Conservation (phyloP, 2,113 vertebrate genomes). For the Strix uralensis region DNA sequence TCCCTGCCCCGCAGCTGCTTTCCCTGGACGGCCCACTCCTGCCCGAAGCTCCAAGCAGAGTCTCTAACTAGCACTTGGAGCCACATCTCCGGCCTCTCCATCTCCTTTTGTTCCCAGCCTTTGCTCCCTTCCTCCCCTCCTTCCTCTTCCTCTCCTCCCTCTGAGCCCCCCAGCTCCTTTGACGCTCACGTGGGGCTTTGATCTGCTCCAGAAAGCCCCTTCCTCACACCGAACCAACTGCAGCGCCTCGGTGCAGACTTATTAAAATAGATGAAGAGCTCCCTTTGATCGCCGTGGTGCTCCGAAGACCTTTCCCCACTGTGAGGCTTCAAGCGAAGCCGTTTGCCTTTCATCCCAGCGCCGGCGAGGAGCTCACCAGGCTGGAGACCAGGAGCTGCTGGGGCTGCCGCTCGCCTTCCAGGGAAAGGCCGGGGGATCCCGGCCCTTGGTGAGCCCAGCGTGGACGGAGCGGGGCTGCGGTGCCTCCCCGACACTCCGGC, state of each 20-base stretch:
- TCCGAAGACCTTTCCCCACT: not conserved
- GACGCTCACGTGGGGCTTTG: not conserved
- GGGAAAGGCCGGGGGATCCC: not conserved
- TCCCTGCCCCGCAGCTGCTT: not conserved
- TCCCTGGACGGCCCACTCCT: accelerated
- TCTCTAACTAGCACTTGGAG: accelerated
- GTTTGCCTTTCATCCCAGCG: not conserved
- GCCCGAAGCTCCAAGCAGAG: not conserved
- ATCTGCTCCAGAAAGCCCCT: slow-evolving; percentile 14
- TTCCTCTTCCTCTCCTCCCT: not conserved
- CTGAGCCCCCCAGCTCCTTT: not conserved
- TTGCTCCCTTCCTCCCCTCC: not conserved
- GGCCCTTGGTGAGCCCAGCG: accelerated
- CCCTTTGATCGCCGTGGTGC: slow-evolving; percentile 19
- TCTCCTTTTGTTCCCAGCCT: not conserved
- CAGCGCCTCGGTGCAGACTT: not conserved
- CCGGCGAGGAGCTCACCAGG: not conserved
- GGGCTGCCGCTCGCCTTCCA: not conserved
- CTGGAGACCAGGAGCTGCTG: not conserved
- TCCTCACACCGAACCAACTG: not conserved
- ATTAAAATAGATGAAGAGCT: slow-evolving; percentile 22
- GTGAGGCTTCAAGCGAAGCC: not conserved
- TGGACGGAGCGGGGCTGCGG: accelerated
- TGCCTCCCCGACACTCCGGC: accelerated
- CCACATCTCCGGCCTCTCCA: not conserved